Evolutionary conservation across 2,797 vertebrate genomes (phyloP), one percentile per base, ranked within the genome.

Genomic region (Melanogrammus aeglefinus): DNA sequence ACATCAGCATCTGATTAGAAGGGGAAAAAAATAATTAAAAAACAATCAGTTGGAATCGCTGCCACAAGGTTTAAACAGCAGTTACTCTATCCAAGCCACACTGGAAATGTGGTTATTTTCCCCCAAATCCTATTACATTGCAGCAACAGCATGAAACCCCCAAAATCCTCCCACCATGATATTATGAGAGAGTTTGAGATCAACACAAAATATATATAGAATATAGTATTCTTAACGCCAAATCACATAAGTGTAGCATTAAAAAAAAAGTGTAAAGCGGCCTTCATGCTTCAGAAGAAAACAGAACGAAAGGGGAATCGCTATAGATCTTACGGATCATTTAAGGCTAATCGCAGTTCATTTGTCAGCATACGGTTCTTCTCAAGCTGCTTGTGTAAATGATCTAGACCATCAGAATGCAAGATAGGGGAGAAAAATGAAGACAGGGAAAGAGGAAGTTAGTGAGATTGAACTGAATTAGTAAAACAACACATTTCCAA

Each of bases 351-450:
- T 93, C 96, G 96, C 91, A 98, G 95, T 90, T 98, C 96, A 91
- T 96, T 96, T 94, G 95, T 95, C 89, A 98, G 96, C 83, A 96
- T 94, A 78, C 94, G 95, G 90, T 98, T 98, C 96, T 96, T 96
- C 92, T 97, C 96, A 93, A 97, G 95, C 95, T 98, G 96, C 92
- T 95, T 96, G 95, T 97, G 96, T 89, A 97, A 95, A 85, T 95
- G 95, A 85, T 98, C 96, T 98, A 89, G 84, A 92, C 92, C 94
- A 92, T 94, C 95, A 94, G 95, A 94, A 93, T 95, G 94, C 94
- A 88, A 88, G 84, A 92, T 82, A 77, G 51, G 71, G 39, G 88
- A 90, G 85, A 93, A 94, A 89, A 86, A 84, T 87, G 91, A 91
- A 74, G 6, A 35, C 12, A 31, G 70, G 70, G 70, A 35, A 72